Evolutionary conservation across 2,113 vertebrate species (phyloP), one percentile per base, ranked within the genome.

Genomic region (Cynocephalus volans): DNA sequence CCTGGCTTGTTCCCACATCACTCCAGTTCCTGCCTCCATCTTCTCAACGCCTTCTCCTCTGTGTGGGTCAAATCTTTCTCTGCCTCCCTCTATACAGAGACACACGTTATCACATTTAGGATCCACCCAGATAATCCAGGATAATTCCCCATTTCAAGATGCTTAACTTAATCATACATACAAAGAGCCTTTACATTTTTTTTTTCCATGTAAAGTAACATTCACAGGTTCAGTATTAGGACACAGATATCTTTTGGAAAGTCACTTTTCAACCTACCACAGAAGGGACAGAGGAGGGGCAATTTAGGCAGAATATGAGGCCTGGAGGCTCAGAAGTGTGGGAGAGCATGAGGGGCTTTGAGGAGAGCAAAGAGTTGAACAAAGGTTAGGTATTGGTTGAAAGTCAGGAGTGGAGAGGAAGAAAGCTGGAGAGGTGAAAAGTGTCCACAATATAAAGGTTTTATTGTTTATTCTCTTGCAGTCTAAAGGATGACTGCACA

Each of bases 301-400:
- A 56, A 23, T 56, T 31, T 18, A 82, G 56, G 24, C 19, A 5
- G 41, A 62, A 58, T 17, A 18, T 4, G 60, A 92, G 67, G 31
- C 36, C 24, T 2, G 83, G 92, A 82, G 21, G 33, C 24, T 87
- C 26, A 5, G 18, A 67, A 64, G 21, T 0, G 1, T 19, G 7
- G 48, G 21, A 18, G 1, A 7, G 4, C 5, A n/a, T 17, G 21
- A 48, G 60, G 45, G 15, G 17, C 3, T 64, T 19, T 5, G 1
- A 36, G 31, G 45, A 56, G 36, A 72, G n/a, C 24, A 33, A 48
- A n/a, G 62, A 90, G 50, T 28, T 86, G n/a, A 18, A 70, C 4
- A 36, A 41, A 45, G 2, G 19, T 79, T 64, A 8, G 28, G 2
- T 84, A 28, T 72, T 45, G 36, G 77, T 36, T 31, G 7, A n/a